phyloP scores from a whole-genome alignment of 2,797 vertebrate genomes.

The Catostomus latipinnis region DNA sequence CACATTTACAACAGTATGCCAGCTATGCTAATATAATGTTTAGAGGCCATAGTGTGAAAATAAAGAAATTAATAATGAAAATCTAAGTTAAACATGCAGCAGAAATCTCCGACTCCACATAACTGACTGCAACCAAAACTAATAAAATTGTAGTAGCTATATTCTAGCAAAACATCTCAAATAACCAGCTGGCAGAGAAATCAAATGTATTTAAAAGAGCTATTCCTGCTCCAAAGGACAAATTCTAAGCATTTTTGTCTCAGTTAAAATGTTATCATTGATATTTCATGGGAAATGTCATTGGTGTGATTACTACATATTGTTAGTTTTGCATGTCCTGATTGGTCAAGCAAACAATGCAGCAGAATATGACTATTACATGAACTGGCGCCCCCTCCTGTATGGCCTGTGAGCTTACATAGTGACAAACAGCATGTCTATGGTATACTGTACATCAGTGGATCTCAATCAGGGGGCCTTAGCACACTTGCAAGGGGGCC shows the following conservation, averaged over 20 bases:
- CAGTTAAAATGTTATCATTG: not conserved
- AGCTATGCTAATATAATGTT: no score
- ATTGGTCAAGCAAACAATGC: not conserved
- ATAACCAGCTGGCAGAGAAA: not conserved
- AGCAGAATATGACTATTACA: not conserved
- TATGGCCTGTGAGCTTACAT: not conserved
- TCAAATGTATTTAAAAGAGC: not conserved
- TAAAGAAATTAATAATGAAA: no score
- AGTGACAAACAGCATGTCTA: not conserved
- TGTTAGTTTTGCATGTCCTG: not conserved
- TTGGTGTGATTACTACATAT: not conserved
- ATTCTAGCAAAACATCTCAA: not conserved
- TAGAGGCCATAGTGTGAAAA: no score
- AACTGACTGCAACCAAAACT: not conserved
- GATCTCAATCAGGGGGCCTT: no score
- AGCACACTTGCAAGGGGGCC: no score
- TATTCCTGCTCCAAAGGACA: not conserved
- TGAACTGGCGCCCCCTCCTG: not conserved
- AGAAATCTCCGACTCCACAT: no score
- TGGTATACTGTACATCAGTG: no score
- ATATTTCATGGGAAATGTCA: not conserved
- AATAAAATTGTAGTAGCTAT: not conserved
- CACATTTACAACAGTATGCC: no score
- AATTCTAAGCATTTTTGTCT: not conserved
- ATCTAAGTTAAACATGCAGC: no score